Evolutionary conservation across 2,113 vertebrate genomes (phyloP).

Genomic region (Willisornis vidua): DNA sequence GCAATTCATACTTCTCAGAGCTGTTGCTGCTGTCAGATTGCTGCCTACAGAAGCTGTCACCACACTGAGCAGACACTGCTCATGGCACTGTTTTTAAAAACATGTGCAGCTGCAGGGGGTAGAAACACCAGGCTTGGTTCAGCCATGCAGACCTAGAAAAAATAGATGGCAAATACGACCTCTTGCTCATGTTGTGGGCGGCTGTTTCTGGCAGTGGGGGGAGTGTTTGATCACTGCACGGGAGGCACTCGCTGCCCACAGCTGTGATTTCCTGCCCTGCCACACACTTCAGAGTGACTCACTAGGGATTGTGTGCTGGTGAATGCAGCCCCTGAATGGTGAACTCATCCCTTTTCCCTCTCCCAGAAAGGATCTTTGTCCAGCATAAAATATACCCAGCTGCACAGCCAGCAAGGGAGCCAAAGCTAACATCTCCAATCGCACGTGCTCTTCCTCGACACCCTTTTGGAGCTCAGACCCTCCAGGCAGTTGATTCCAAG

Average conservation of each 20-base stretch:
- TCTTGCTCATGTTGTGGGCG: neutral
- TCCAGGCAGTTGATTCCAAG: neutral
- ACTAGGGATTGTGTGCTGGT: slow-evolving; percentile 25
- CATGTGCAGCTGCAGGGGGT: neutral
- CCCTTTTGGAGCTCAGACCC: neutral
- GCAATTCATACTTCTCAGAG: neutral
- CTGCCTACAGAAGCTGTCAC: neutral
- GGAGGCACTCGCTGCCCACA: neutral
- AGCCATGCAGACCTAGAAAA: neutral
- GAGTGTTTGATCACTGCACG: neutral
- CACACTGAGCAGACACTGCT: fast-evolving
- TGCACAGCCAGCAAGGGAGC: neutral
- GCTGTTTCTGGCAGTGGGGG: neutral
- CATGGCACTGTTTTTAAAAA: neutral
- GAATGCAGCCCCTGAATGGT: slow-evolving; percentile 18
- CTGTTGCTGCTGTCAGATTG: neutral
- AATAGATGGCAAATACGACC: neutral
- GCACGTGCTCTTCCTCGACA: neutral
- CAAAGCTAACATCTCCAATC: neutral
- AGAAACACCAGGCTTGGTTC: neutral
- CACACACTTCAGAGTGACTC: slow-evolving; percentile 7
- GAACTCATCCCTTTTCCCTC: neutral
- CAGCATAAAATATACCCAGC: slow-evolving; percentile 3
- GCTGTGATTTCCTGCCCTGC: slow-evolving; percentile 48
- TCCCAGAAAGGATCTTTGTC: slow-evolving; percentile 54